Base-by-base conservation (phyloP, 2,888 invertebrate species). In the Hydropsyche betteni region DNA sequence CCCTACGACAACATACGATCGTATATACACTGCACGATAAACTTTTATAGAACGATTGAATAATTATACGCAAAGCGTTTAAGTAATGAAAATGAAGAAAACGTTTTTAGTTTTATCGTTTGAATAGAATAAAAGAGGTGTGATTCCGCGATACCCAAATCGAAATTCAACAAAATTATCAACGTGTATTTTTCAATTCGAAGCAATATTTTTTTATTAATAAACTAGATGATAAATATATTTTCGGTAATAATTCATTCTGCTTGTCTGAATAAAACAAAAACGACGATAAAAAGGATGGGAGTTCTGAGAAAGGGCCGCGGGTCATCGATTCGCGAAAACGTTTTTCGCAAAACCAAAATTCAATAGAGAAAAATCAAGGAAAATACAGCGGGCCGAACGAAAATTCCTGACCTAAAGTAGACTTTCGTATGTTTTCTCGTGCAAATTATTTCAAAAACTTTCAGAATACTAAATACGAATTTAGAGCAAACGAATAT, bases 311-410 rank as follows among this genome's bases (percentile, higher is more conserved):
- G 53, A 53, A 53, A 53, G 53, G 53, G 53, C 53, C 53, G 53
- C 53, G 53, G 53, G 53, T 53, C 53, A 53, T 53, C 53, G 53
- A 53, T 53, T 53, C 53, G 53, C 53, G 12, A 53, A 53, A 53
- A 53, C 53, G 53, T 12, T 53, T 12, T 16, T 53, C 14, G 53
- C n/a, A 6, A 53, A 53, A 53, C 53, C 53, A 7, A 53, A 53
- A 53, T 16, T 53, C 53, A 53, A 53, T 53, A n/a, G 53, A 5
- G 53, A 16, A 53, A 53, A 53, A 53, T 24, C 24, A 2, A 24
- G 12, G 53, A 51, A 12, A 51, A 51, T 51, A 51, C 24, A 24
- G 2, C 24, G 24, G 24, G 24, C 24, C 24, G 2, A 24, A 24
- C 24, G 24, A 24, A 24, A 24, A 24, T 24, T 24, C 24, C 24